Base-by-base conservation (phyloP, 2,113 vertebrate genomes). In the Neodontobutis hainanensis region DNA sequence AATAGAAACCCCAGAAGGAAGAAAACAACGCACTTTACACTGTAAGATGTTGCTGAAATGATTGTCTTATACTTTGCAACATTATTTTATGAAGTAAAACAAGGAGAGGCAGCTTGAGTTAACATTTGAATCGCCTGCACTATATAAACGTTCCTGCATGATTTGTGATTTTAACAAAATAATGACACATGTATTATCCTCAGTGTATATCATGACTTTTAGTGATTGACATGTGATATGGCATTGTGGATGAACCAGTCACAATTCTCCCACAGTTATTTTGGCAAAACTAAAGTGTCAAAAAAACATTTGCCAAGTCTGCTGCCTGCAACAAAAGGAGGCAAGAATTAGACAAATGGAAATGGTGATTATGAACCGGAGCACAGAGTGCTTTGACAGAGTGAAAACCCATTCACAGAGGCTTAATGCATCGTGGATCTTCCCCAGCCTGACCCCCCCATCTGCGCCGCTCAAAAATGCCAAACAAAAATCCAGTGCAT, bases 281-380 rank as follows among this genome's bases (percentile, higher is more conserved):
- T 61, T 78, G 74, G 75, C 78, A 71, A 44, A 35, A 62, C 65
- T 68, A 75, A 73, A 0, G 51, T 86, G 69, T 80, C 62, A 83
- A 58, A 88, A 27, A 63, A 77, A 75, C 68, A 69, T 66, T 34
- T 80, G 79, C 84, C 76, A 80, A 81, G 65, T 78, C 72, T 70
- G 75, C 78, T 76, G 65, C 70, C 66, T 48, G 38, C 45, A 77
- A 82, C 70, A 85, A 81, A 77, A 77, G 75, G 78, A 61, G 62
- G 63, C 83, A 75, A 82, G 65, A 83, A 83, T 84, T 69, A 74
- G 70, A 78, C 57, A 64, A 85, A 84, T 81, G 68, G 75, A 86
- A 86, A 89, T 69, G 72, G 72, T 86, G 86, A 87, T 81, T 84
- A 57, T 80, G 82, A 85, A 70, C 55, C 68, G 62, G 50, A 77